Conservation (phyloP, 2,888 invertebrate genomes). For the Scotopteryx bipunctaria region DNA sequence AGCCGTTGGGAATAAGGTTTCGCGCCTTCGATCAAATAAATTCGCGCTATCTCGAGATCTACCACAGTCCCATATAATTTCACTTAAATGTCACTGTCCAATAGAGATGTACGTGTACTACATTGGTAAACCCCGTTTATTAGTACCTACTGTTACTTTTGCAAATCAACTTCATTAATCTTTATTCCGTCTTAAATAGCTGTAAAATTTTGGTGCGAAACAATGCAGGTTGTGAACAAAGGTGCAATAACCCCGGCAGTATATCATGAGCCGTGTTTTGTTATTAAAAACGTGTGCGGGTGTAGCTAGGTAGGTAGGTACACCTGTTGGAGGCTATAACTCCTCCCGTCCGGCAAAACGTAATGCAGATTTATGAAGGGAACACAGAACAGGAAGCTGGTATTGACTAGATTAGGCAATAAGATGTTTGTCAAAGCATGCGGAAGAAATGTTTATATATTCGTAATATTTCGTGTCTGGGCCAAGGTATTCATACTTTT, state of each 20-base stretch:
- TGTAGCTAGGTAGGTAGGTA: slow-evolving; percentile 31
- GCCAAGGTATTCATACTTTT: no score
- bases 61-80: no score
- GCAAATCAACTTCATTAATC: background rate
- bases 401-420: slow-evolving; percentile 11
- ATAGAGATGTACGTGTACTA: no score
- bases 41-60: no score
- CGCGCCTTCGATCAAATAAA: no score
- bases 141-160: no score
- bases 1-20: no score
- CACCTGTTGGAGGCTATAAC: slow-evolving; percentile 59
- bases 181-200: slow-evolving; percentile 5
- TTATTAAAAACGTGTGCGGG: slow-evolving; percentile 33
- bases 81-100: no score
- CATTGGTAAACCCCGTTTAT: no score
- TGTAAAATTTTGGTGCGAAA: background rate
- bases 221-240: slow-evolving; percentile 15
- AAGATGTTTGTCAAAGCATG: no score
- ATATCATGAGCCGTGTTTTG: slow-evolving; percentile 32
- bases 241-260: slow-evolving; percentile 30
- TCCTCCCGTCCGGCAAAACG: slow-evolving; percentile 48
- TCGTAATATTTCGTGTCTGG: no score
- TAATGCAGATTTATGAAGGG: slow-evolving; percentile 60
- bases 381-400: slow-evolving; percentile 27
- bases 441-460: no score